These are phyloP conservation scores for Sphaerophoria taeniata DNA, from an alignment of 2,888 invertebrate species.

Conservation along the genomic window DNA sequence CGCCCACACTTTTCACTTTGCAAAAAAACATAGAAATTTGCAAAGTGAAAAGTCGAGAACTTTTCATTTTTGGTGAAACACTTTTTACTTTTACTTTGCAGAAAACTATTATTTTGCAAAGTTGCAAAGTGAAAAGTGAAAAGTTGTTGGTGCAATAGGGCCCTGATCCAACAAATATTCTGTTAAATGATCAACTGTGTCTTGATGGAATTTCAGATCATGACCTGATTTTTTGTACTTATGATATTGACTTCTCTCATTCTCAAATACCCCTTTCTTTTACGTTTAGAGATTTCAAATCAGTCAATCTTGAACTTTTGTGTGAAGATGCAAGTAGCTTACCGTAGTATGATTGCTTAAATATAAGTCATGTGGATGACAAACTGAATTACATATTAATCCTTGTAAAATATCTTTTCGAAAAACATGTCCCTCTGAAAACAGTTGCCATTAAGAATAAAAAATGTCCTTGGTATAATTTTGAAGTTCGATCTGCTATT, in stretches of 20 bases:
- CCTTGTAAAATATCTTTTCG: background rate
- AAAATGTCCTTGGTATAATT: background rate
- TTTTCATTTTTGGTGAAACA: no score
- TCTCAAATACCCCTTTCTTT: background rate
- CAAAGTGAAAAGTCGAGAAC: no score
- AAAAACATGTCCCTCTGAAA: background rate
- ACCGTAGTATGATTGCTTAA: background rate
- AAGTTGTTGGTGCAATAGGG: no score
- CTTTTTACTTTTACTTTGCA: no score
- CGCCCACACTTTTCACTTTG: no score
- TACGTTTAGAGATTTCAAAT: slow-evolving; percentile 11
- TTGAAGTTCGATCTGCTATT: background rate
- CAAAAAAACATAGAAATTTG: no score
- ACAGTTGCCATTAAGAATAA: background rate
- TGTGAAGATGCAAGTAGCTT: background rate
- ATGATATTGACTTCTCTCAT: slow-evolving; percentile 8
- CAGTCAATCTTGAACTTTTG: background rate
- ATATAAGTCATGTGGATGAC: background rate
- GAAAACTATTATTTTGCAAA: no score
- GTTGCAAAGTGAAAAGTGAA: no score
- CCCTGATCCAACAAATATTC: background rate
- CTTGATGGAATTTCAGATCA: no score
- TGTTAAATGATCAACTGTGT: background rate
- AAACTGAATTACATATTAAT: background rate
- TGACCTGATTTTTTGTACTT: background rate